Base-by-base conservation (phyloP, 2,797 vertebrate genomes). In the Oreonectes daqikongensis region DNA sequence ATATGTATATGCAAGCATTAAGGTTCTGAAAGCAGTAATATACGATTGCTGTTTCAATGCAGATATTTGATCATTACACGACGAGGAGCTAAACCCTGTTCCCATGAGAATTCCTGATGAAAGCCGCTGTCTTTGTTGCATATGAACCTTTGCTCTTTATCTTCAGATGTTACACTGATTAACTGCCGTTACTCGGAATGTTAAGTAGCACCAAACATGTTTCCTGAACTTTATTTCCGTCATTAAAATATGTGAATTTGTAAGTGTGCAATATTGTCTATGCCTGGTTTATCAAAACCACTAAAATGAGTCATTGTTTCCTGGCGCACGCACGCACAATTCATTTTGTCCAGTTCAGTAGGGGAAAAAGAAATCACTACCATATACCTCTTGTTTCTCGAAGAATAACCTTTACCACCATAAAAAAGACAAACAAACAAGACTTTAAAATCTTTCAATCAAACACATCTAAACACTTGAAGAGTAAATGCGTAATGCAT, bases 151-250 rank as follows among this genome's bases (percentile, higher is more conserved):
- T 85, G 86, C 86, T 79, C 77, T 86, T 87, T 82, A 83, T 90
- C 81, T 79, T 81, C 80, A 64, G 78, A 82, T 87, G 89, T 90
- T 90, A 88, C 90, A 87, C 88, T 89, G 88, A 89, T 90, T 86
- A 90, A 85, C 89, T 91, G 88, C 90, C 90, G 90, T 92, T 87
- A 91, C 89, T 90, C 92, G 90, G 92, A 93, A 93, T 93, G 92
- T 93, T 14, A 93, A 90, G 92, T 93, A 91, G 89, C 92, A 88
- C 91, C 92, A 93, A 91, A 92, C 93, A 90, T 92, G 92, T 93
- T 93, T 93, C 92, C 91, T 91, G 91, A 92, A 92, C 85, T 86
- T 91, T 89, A 90, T 93, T 92, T 92, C 90, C 92, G 92, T 91
- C 90, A 93, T 93, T 94, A 93, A 94, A 91, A 89, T 93, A 90